Percentiles rank a stretch among this genome's conserved stretches.
phyloP scores from a whole-genome alignment of 2,113 vertebrate genomes.

The Sorex fumeus region DNA sequence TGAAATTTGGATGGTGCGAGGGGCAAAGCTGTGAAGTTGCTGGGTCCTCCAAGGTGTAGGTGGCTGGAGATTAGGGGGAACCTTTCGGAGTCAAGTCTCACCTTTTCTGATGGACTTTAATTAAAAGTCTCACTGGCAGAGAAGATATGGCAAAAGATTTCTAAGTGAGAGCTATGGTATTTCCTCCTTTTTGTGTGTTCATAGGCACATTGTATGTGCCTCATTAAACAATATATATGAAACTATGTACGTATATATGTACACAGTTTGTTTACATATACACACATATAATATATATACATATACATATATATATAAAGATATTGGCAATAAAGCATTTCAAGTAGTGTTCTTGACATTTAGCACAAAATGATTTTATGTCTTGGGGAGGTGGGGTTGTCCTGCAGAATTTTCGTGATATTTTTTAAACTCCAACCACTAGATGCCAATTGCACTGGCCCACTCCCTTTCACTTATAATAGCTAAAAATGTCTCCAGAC shows the following conservation, averaged over 20 bases:
- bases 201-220: not conserved
- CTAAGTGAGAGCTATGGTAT: not conserved
- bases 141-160: not conserved
- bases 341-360: not conserved
- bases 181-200: not conserved
- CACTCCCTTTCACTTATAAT: not conserved
- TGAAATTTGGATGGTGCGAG: not conserved
- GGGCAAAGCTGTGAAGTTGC: not conserved
- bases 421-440: not conserved
- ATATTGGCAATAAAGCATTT: not conserved
- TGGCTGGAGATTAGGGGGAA: not conserved
- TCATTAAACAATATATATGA: not conserved
- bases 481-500: conserved; percentile 1
- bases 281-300: no score
- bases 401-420: not conserved
- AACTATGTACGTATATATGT: no score
- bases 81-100: not conserved
- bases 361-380: not conserved
- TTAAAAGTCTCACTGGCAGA: not conserved
- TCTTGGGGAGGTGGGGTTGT: not conserved
- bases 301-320: not conserved
- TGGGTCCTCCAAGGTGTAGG: not conserved
- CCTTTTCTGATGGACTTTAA: not conserved
- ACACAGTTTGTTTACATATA: no score
- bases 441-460: not conserved